phyloP scores from a whole-genome alignment of 2,888 invertebrate species.

The Stenodema calcarata region DNA sequence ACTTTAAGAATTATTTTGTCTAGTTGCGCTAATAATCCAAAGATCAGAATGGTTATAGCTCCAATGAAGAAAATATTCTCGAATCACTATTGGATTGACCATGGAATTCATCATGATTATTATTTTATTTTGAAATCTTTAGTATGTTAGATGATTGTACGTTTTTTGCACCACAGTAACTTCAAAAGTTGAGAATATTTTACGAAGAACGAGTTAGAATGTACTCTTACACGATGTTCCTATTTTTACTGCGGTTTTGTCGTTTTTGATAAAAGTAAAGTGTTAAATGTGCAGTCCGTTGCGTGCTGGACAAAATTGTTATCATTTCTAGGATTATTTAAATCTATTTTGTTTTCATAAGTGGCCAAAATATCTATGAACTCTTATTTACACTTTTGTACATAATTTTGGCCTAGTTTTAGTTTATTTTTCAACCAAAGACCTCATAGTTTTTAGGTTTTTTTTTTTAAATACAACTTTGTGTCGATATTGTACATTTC shows the following conservation, averaged over 20 bases:
- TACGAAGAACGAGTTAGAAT: background rate
- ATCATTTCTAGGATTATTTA: background rate
- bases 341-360: background rate
- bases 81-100: background rate
- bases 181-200: background rate
- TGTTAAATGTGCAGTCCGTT: background rate
- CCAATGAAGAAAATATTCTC: background rate
- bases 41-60: background rate
- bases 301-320: background rate
- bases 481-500: background rate
- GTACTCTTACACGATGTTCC: conserved; percentile 23
- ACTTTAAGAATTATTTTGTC: background rate
- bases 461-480: background rate
- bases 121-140: background rate
- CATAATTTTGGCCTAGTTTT: background rate
- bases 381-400: background rate
- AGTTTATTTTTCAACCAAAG: conserved; percentile 28
- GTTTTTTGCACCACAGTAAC: background rate
- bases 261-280: background rate
- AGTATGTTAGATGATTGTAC: background rate
- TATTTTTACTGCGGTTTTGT: background rate
- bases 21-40: background rate
- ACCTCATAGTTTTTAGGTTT: conserved; percentile 18
- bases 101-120: background rate
- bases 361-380: background rate